Percentiles rank a stretch among this genome's conserved stretches.
phyloP scores from a whole-genome alignment of 2,113 vertebrate genomes.

The Lampris incognitus region DNA sequence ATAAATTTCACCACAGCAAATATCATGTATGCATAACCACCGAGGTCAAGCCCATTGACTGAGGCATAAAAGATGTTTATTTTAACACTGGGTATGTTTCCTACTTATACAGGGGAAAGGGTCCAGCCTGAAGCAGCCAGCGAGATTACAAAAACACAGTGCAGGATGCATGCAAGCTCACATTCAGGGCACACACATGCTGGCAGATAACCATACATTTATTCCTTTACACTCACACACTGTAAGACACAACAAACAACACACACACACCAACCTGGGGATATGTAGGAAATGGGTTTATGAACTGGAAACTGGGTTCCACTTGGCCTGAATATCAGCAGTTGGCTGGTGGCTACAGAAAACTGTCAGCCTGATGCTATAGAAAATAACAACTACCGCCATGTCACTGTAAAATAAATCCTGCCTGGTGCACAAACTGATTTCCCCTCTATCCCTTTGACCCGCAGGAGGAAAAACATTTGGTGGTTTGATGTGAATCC shows the following conservation, averaged over 20 bases:
- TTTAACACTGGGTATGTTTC: constrained; percentile 52
- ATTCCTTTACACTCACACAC: background rate
- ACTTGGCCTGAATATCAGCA: constrained; percentile 24
- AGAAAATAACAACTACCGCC: constrained; percentile 32
- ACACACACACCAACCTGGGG: constrained; percentile 42
- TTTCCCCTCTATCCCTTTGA: constrained; percentile 4
- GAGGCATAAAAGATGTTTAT: constrained; percentile 63
- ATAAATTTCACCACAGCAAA: constrained; percentile 63
- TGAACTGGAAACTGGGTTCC: constrained; percentile 23
- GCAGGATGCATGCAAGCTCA: background rate
- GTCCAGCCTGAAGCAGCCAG: constrained; percentile 58
- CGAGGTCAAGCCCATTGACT: constrained; percentile 20
- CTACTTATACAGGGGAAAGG: constrained; percentile 37
- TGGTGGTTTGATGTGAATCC: background rate
- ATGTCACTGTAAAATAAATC: background rate
- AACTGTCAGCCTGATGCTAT: constrained; percentile 21
- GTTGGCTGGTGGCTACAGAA: constrained; percentile 28
- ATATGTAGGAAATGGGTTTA: constrained; percentile 8
- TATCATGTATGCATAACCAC: constrained; percentile 53
- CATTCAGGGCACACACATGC: constrained; percentile 1
- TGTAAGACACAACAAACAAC: constrained; percentile 17
- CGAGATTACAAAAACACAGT: constrained; percentile 51
- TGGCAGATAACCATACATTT: background rate
- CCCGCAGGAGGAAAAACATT: constrained; percentile 43
- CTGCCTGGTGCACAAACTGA: constrained; percentile 38